A percentile compares a stretch with the other conserved stretches of the same genome.
These are phyloP conservation scores for Urocynchramus pylzowi DNA, from an alignment of 2,113 vertebrate genomes.

Conservation along the genomic window DNA sequence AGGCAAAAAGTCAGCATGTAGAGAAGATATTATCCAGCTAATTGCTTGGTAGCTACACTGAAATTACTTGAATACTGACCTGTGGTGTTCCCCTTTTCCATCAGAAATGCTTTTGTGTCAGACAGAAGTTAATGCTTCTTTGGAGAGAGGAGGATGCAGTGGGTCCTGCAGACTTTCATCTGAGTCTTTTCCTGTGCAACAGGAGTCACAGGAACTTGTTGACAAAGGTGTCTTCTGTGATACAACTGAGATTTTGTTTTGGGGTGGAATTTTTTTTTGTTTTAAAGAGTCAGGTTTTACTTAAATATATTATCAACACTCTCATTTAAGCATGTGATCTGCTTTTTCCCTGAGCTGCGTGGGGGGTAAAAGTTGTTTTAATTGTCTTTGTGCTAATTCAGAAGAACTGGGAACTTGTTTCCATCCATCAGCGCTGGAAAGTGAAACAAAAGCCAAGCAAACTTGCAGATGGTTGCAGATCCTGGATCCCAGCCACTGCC, in stretches of 20 bases:
- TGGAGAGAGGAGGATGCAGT: neutral
- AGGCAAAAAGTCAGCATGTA: neutral
- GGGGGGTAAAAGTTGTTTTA: neutral
- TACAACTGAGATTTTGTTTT: neutral
- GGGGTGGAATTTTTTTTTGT: neutral
- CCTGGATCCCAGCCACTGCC: constrained; percentile 36
- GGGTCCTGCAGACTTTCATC: neutral
- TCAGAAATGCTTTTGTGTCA: neutral
- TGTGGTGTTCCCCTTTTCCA: neutral
- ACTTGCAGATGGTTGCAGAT: constrained; percentile 46
- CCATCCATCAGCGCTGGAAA: neutral
- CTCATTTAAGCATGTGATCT: neutral
- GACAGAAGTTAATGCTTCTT: neutral
- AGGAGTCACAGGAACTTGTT: neutral
- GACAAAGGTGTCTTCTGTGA: constrained; percentile 1
- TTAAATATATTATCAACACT: neutral
- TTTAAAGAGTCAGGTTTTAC: neutral
- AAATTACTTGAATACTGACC: neutral
- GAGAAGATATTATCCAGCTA: neutral
- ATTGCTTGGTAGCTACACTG: neutral
- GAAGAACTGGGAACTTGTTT: constrained; percentile 22
- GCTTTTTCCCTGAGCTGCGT: constrained; percentile 28
- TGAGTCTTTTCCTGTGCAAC: neutral
- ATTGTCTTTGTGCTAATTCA: constrained; percentile 47
- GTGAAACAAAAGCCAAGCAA: constrained; percentile 13